Evolutionary conservation across 2,888 invertebrate species (phyloP).

Genomic region (Mesopsocus fuscifrons): DNA sequence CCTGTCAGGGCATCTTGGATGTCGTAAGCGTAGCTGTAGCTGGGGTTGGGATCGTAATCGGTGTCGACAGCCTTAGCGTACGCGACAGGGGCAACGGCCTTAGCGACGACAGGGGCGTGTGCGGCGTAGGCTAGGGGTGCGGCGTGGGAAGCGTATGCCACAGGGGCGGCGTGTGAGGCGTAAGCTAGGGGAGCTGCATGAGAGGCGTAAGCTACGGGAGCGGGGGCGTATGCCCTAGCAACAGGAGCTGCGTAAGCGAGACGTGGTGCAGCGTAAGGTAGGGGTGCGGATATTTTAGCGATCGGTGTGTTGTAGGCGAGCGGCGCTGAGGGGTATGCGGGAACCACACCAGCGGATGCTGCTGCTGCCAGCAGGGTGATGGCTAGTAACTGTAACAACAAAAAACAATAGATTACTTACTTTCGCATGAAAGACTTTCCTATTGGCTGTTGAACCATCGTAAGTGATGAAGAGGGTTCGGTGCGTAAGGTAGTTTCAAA

Average conservation of each 20-base stretch:
- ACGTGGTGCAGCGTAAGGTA: slow-evolving; percentile 17
- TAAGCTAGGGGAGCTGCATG: slow-evolving; percentile 3
- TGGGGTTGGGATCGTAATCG: slow-evolving; percentile 14
- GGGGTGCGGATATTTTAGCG: slow-evolving; percentile 22
- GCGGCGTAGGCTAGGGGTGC: slow-evolving; percentile 12
- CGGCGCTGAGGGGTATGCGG: not conserved
- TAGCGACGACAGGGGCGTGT: slow-evolving; percentile 9
- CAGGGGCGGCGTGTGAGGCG: not conserved
- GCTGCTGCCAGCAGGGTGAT: not conserved
- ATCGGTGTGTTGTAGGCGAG: not conserved
- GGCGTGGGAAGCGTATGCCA: slow-evolving; percentile 10
- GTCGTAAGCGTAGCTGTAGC: slow-evolving; percentile 17
- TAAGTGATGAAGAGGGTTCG: no score
- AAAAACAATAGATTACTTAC: no score
- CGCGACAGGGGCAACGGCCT: slow-evolving; percentile 13
- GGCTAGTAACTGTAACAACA: not conserved
- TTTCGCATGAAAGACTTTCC: no score
- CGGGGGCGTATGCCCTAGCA: slow-evolving; percentile 14
- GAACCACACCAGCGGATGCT: not conserved
- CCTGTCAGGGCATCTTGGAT: slow-evolving; percentile 19
- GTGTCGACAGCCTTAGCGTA: slow-evolving; percentile 14
- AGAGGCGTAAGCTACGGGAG: slow-evolving; percentile 17
- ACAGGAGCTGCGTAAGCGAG: slow-evolving; percentile 3
- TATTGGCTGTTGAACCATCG: no score
- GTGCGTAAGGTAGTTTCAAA: no score